Evolutionary conservation across 2,888 invertebrate species (phyloP).

Genomic region (Lypha dubia): DNA sequence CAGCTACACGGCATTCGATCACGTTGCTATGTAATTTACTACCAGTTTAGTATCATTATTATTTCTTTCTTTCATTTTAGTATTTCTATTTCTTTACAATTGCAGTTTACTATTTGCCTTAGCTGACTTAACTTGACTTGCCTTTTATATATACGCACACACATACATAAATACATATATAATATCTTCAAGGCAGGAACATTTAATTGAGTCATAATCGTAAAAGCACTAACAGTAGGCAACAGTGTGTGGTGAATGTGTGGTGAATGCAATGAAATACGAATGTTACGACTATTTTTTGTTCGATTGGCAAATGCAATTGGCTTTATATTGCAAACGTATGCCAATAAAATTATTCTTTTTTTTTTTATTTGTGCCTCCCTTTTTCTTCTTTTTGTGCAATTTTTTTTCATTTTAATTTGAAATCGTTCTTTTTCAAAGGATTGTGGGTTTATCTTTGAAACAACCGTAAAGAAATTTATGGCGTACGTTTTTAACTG

Average conservation of each 20-base stretch:
- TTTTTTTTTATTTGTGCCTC: no score
- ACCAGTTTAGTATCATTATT: slow-evolving; percentile 48
- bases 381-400: not conserved
- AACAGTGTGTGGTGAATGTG: not conserved
- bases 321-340: slow-evolving; percentile 52
- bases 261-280: slow-evolving; percentile 48
- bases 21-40: slow-evolving; percentile 69
- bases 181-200: slow-evolving; percentile 59
- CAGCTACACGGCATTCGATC: slow-evolving; percentile 59
- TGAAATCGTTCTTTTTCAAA: not conserved
- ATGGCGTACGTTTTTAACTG: slow-evolving; percentile 32
- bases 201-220: slow-evolving; percentile 70
- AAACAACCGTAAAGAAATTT: slow-evolving; percentile 27
- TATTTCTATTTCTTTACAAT: slow-evolving; percentile 35
- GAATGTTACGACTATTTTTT: slow-evolving; percentile 52
- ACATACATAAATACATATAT: no score
- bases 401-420: slow-evolving; percentile 14
- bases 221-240: slow-evolving; percentile 12
- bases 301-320: slow-evolving; percentile 64
- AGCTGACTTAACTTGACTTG: slow-evolving; percentile 52
- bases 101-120: slow-evolving; percentile 52
- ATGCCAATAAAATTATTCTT: slow-evolving; percentile 63
- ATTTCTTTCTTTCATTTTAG: not conserved
- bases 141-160: slow-evolving; percentile 50
- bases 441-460: slow-evolving; percentile 49